A percentile compares a stretch with the other conserved stretches of the same genome.
Conservation (phyloP, 1,140 invertebrate species). For the Drosophila funebris region DNA sequence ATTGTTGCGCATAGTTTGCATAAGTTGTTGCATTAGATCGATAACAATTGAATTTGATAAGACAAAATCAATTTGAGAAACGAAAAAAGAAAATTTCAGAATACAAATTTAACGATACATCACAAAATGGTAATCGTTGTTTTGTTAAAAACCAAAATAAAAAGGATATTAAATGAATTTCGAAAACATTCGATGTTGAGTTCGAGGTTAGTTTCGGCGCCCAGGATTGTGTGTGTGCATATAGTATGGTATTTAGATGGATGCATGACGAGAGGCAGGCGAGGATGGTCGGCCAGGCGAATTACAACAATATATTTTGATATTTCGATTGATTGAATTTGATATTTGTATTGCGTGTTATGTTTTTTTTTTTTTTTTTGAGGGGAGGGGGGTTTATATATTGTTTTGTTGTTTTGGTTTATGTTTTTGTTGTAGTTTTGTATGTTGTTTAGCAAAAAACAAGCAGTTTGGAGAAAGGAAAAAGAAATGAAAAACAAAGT, state of each 20-base stretch:
- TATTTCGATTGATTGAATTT: constrained; percentile 47
- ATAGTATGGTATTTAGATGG: constrained; percentile 48
- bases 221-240: constrained; percentile 26
- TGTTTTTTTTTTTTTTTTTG: constrained; percentile 18
- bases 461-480: constrained; percentile 81
- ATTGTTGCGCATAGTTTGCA: constrained; percentile 53
- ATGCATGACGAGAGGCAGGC: constrained; percentile 58
- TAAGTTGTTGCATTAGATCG: constrained; percentile 49
- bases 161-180: constrained; percentile 28
- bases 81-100: constrained; percentile 64
- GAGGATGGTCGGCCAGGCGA: constrained; percentile 37
- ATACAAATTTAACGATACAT: constrained; percentile 36
- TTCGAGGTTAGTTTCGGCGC: constrained; percentile 29
- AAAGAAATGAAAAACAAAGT: constrained; percentile 81
- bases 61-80: constrained; percentile 59
- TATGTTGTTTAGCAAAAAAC: constrained; percentile 78
- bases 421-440: too few species aligned
- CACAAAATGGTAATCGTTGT: too few species aligned
- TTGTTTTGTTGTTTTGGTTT: constrained; percentile 43
- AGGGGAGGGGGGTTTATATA: constrained; percentile 6
- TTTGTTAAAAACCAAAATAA: too few species aligned
- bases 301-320: constrained; percentile 27
- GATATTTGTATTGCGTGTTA: constrained; percentile 18
- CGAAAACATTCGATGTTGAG: constrained; percentile 25
- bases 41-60: constrained; percentile 3